Base-by-base conservation (phyloP, 2,113 vertebrate genomes). In the Caranx ignobilis region DNA sequence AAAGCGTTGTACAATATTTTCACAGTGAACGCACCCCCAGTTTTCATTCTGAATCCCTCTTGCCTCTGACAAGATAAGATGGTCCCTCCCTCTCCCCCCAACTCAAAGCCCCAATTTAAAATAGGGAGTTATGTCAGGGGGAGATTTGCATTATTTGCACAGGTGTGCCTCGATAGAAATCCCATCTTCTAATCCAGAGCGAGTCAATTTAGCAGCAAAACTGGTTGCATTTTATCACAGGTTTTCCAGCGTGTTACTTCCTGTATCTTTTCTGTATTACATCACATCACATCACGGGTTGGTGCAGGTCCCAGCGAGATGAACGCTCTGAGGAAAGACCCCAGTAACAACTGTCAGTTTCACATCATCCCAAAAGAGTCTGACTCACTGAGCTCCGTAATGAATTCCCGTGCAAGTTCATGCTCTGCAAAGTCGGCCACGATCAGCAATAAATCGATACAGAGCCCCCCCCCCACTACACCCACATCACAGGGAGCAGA, bases 401-500 rank as follows among this genome's bases (percentile, higher is more conserved):
- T 88, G 72, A 69, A 89, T 71, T 74, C 61, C 19, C 57, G 32
- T 70, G 19, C 76, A 66, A 83, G 85, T 79, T 81, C 64, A 63
- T 21, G 1, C 26, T 61, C 72, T 81, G 57, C 78, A 65, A 87
- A 84, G 76, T 60, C n/a, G 37, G 67, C 48, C 45, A 5, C 59
- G 10, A 81, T 82, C 72, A 72, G 71, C 47, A 73, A 71, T 69
- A 62, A n/a, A 79, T 75, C 19, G 5, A 62, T 62, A 31, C 1
- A 26, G 55, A 67, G 63, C 6, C 35, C 6, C 11, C 7, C n/a
- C 18, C n/a, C 47, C 10, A 50, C 35, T 35, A 13, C 67, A 37
- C 52, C 65, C 66, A 68, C n/a, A 61, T 81, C 73, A 56, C 21
- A 18, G 7, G 45, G 47, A 15, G 57, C 39, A 45, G 35, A 64